Evolutionary conservation across 2,888 invertebrate genomes (phyloP).

Genomic region (Dasypogon diadema): DNA sequence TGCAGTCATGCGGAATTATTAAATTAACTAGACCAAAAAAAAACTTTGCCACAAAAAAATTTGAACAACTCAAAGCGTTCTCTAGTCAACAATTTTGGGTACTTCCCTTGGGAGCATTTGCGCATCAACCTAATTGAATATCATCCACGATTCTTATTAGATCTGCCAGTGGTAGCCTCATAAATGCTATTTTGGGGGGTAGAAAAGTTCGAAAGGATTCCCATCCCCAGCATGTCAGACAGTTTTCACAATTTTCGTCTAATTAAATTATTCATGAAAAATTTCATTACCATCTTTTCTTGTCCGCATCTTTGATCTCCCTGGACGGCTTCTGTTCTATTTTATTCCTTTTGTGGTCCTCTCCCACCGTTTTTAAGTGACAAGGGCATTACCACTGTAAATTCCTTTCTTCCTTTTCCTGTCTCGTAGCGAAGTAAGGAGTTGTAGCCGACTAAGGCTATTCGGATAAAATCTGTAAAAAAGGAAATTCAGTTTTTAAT

Average conservation of each 20-base stretch:
- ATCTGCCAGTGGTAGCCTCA: neutral
- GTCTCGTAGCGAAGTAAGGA: neutral
- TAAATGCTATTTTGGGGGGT: constrained; percentile 28
- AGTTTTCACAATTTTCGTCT: constrained; percentile 46
- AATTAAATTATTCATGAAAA: constrained; percentile 53
- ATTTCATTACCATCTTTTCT: constrained; percentile 39
- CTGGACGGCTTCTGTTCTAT: constrained; percentile 31
- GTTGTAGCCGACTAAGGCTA: neutral
- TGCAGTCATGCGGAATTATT: no score
- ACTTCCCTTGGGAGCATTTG: constrained; percentile 37
- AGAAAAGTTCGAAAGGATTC: neutral
- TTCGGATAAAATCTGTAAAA: constrained; percentile 26
- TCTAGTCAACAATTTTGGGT: neutral
- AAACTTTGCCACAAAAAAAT: neutral
- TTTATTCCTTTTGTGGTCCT: constrained; percentile 22
- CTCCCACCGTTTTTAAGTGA: neutral
- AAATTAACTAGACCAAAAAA: no score
- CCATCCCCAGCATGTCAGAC: neutral
- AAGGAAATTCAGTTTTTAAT: constrained; percentile 32
- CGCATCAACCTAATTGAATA: constrained; percentile 50
- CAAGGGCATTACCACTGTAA: constrained; percentile 24
- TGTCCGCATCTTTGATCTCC: constrained; percentile 30
- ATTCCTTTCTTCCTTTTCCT: neutral
- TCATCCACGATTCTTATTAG: constrained; percentile 25
- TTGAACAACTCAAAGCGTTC: no score